Evolutionary conservation across 2,797 vertebrate genomes (phyloP).

Genomic region (Poeciliopsis infans): DNA sequence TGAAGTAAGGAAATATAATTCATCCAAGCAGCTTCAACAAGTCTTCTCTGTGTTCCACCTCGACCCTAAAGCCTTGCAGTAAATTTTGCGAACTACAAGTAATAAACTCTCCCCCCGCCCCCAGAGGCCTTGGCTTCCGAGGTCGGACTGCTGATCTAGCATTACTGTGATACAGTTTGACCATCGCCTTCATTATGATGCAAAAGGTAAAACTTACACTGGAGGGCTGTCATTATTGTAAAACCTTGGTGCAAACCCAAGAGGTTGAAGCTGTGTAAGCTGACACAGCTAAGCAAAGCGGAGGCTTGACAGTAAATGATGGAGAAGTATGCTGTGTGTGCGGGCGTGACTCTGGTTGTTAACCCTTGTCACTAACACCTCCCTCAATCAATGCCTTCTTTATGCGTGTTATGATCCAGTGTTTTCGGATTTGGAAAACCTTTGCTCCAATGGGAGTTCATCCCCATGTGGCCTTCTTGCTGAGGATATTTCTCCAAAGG

Average conservation of each 20-base stretch:
- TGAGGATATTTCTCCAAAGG: constrained; percentile 29
- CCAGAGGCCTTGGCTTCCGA: constrained; percentile 57
- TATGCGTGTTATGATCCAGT: constrained; percentile 34
- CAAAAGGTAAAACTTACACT: constrained; percentile 63
- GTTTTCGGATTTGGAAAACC: constrained; percentile 45
- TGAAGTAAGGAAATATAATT: constrained; percentile 67
- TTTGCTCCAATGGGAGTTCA: constrained; percentile 24
- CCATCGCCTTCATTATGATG: constrained; percentile 72
- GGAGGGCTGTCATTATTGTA: constrained; percentile 63
- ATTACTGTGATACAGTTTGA: constrained; percentile 60
- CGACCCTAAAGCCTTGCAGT: constrained; percentile 68
- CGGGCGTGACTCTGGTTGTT: constrained; percentile 46
- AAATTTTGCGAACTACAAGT: constrained; percentile 70
- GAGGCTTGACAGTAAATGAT: constrained; percentile 32
- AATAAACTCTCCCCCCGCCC: constrained; percentile 53
- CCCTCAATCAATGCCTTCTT: constrained; percentile 38
- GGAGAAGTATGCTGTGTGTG: constrained; percentile 23
- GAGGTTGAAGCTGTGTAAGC: constrained; percentile 41
- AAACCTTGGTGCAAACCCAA: constrained; percentile 62
- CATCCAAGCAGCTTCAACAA: constrained; percentile 74
- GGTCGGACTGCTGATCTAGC: constrained; percentile 65
- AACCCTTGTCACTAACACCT: constrained; percentile 50
- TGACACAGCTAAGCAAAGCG: constrained; percentile 52
- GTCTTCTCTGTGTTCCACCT: constrained; percentile 60
- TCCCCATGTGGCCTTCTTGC: constrained; percentile 29